phyloP scores from a whole-genome alignment of 2,113 vertebrate genomes.

The Anoplopoma fimbria region DNA sequence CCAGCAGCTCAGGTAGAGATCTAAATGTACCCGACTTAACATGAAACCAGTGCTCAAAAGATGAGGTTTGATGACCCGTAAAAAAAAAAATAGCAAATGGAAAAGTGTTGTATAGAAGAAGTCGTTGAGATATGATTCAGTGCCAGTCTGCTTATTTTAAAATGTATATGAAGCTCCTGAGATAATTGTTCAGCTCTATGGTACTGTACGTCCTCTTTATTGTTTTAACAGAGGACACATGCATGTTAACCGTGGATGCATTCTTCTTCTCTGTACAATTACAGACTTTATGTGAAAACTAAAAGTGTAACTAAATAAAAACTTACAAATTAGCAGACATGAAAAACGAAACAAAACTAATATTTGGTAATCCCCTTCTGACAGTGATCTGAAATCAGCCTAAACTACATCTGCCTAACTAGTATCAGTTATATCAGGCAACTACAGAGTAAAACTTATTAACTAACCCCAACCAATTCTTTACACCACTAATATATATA shows the following conservation, averaged over 20 bases:
- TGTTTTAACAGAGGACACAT: not conserved
- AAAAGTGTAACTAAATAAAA: not conserved
- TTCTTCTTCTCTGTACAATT: not conserved
- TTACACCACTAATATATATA: not conserved
- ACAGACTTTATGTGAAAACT: not conserved
- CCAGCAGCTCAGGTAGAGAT: constrained; percentile 93
- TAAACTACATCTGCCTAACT: not conserved
- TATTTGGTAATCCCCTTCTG: not conserved
- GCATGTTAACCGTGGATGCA: too few species aligned
- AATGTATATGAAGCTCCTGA: not conserved
- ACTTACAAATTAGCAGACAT: not conserved
- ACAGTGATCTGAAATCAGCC: not conserved
- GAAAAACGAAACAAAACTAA: not conserved
- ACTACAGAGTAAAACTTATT: not conserved
- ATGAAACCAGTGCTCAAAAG: not conserved
- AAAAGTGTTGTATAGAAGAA: not conserved
- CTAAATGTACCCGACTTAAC: not conserved
- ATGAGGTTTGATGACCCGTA: too few species aligned
- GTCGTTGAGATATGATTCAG: not conserved
- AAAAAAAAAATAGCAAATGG: not conserved
- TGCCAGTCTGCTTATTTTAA: not conserved
- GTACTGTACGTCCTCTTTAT: not conserved
- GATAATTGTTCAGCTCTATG: not conserved
- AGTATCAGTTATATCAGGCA: not conserved
- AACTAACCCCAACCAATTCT: not conserved